Base-by-base conservation (phyloP, 2,888 invertebrate genomes). In the Cataglyphis rosenhaueri region DNA sequence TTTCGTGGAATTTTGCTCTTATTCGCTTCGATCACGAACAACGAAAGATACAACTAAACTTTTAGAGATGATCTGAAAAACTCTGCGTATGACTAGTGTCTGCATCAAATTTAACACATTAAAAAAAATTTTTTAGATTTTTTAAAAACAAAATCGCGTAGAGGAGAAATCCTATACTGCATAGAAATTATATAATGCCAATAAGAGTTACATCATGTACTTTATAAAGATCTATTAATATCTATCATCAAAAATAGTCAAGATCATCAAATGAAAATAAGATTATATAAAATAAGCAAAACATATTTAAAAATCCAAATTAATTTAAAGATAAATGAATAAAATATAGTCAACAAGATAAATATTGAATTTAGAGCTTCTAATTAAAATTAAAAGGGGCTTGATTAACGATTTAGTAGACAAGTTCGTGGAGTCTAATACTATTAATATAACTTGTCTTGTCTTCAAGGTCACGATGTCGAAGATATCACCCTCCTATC, bases 381-480 rank as follows among this genome's bases (percentile, higher is more conserved):
- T 61, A 57, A 57, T 38, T 71, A 52, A 84, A 57, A 79, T 64
- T 59, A 55, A 70, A 57, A 71, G 18, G 15, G 70, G 62, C 15
- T 82, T 59, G 61, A 83, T 82, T 61, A 61, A 78, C 61, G 32
- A 29, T 83, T 83, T 76, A 48, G 87, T 90, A 88, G 89, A 86
- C 87, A 89, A 84, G 79, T 91, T 90, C 86, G 88, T 89, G 87
- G 91, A 90, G 89, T 87, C 83, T 61, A 82, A 35, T 74, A 84
- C 92, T 93, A 93, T 92, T 92, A 93, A 93, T 93, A 93, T 90
- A 90, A 70, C 85, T 85, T 83, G 84, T 85, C 84, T 88, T 91
- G 83, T 87, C 85, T 91, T 89, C 93, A 93, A 93, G 93, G 93
- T 91, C 88, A 85, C 68, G 74, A 52, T 82, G 87, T 85, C 83